Conservation (phyloP, 2,797 vertebrate genomes). For the Lithobates sylvaticus region DNA sequence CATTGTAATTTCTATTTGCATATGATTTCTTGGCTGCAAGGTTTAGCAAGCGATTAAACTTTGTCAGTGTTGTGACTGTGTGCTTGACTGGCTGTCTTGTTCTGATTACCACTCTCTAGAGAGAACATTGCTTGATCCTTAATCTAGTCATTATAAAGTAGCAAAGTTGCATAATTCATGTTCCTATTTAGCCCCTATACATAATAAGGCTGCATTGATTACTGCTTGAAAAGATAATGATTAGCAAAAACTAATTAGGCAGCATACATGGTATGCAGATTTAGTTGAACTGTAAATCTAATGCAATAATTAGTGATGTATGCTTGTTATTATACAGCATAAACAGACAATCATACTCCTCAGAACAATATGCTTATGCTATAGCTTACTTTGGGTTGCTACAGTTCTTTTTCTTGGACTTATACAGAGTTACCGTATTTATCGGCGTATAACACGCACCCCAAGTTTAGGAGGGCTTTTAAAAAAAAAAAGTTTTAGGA, state of each 20-base stretch:
- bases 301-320: neutral
- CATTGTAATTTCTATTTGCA: neutral
- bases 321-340: neutral
- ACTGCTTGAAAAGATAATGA: neutral
- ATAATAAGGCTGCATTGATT: slow-evolving; percentile 42
- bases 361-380: too few species aligned
- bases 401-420: too few species aligned
- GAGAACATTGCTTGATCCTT: neutral
- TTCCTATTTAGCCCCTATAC: slow-evolving; percentile 8
- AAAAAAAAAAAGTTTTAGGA: too few species aligned
- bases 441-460: too few species aligned
- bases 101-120: slow-evolving; percentile 13
- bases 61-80: slow-evolving; percentile 2
- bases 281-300: neutral
- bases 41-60: neutral
- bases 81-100: neutral
- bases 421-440: too few species aligned
- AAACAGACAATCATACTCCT: too few species aligned
- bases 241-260: slow-evolving; percentile 21
- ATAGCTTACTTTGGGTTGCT: too few species aligned
- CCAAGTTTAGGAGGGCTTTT: too few species aligned
- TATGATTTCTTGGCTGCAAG: neutral
- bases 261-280: neutral
- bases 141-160: slow-evolving; percentile 24
- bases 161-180: slow-evolving; percentile 46